Evolutionary conservation across 92 coral and sea anemone species (phyloP), one percentile per base, ranked within the genome.

Genomic region (Epizoanthus scotinus): DNA sequence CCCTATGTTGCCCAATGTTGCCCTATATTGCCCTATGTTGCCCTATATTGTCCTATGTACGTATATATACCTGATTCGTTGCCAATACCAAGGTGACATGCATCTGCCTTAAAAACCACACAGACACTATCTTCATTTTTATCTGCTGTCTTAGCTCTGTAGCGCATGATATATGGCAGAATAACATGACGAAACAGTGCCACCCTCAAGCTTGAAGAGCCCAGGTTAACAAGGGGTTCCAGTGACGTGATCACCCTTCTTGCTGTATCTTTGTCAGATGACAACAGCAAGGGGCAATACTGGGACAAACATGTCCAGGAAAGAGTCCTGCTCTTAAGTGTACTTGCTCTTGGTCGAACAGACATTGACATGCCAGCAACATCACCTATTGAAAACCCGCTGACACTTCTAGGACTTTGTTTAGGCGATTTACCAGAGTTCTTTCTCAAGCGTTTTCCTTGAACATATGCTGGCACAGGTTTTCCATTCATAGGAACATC

Each of bases 231-330:
- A 54, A 96, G 85, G 10, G 94, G 85, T 80, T 86, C 88, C 58
- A 96, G 84, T 0, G 94, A 86, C 65, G 86, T 91, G 1, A 85
- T 78, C 49, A 95, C 91, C 47, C 82, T 90, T 13, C 91, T 42
- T 9, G 98, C 89, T 38, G 92, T 69, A 72, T 55, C 80, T 27
- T 78, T 82, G 77, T 91, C 89, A 24, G 86, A 83, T 17, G 83
- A 63, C 17, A 91, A 86, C 60, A 90, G 21, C 17, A 96, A 79
- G 26, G 86, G 64, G 21, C 95, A 91, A 66, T 93, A 94, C 77
- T 89, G 98, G 5, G 93, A 88, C 6, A 96, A 86, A 62, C 94
- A 91, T 2, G 91, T 71, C 99, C 99, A 96, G 3, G 79, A 67
- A 31, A 84, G 87, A 58, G 24, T 73, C 68, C 63, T 86, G 26